phyloP scores from a whole-genome alignment of 2,797 vertebrate species.

The Leontopithecus rosalia region DNA sequence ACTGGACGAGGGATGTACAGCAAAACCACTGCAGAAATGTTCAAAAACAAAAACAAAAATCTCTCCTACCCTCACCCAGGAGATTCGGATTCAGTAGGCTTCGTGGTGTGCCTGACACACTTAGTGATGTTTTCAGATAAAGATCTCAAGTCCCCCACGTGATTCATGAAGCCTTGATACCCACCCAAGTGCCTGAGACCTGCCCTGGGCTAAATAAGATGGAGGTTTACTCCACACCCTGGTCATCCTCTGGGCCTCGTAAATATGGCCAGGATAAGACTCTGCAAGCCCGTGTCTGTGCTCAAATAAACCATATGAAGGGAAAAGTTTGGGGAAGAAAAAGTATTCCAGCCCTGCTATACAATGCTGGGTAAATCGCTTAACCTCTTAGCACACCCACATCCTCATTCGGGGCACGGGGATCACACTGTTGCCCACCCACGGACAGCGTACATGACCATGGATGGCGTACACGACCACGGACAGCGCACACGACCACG shows the following conservation, averaged over 20 bases:
- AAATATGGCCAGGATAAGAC: too few species aligned
- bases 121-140: neutral
- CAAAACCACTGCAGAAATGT: neutral
- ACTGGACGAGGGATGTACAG: neutral
- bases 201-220: neutral
- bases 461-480: rapidly evolving
- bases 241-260: neutral
- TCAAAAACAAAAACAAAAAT: neutral
- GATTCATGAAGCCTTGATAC: neutral
- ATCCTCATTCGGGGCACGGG: rapidly evolving
- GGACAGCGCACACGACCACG: rapidly evolving
- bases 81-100: neutral
- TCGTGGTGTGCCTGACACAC: neutral
- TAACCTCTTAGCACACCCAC: rapidly evolving
- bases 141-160: neutral
- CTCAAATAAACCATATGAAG: neutral
- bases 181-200: neutral
- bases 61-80: too few species aligned
- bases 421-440: neutral
- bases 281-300: neutral
- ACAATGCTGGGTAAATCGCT: neutral
- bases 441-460: rapidly evolving
- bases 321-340: neutral
- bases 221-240: neutral
- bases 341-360: neutral